Evolutionary conservation across 2,113 vertebrate genomes (phyloP).

Genomic region (Echinops telfairi): DNA sequence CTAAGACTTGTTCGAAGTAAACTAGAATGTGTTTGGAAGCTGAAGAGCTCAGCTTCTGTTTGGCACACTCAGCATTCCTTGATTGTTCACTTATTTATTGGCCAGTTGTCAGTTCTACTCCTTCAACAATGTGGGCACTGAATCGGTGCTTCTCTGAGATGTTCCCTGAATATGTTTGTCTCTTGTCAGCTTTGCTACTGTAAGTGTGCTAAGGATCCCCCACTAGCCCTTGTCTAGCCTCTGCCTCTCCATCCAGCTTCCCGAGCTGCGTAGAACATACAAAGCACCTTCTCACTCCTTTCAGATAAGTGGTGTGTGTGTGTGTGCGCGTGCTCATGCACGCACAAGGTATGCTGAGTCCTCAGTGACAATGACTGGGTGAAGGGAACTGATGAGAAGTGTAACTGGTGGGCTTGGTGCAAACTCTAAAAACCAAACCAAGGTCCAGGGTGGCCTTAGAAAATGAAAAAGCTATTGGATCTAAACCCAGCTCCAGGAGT

Average conservation of each 20-base stretch:
- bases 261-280: background rate
- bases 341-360: too few species aligned
- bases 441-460: too few species aligned
- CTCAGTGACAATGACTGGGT: background rate
- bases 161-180: background rate
- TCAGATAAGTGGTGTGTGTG: background rate
- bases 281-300: background rate
- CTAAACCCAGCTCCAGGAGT: background rate
- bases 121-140: background rate
- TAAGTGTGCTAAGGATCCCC: background rate
- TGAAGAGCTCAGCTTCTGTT: background rate
- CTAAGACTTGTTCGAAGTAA: constrained; percentile 31
- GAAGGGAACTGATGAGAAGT: background rate
- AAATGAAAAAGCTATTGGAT: background rate
- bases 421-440: constrained; percentile 2
- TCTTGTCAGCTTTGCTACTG: background rate
- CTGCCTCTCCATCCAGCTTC: background rate
- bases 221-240: background rate
- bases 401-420: background rate
- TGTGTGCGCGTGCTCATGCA: background rate
- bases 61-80: background rate
- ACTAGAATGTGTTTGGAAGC: constrained; percentile 3
- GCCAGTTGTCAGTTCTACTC: background rate
- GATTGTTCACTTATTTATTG: background rate
- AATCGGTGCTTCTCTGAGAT: background rate